Base-by-base conservation (phyloP, 2,888 invertebrate species). In the Andricus curvator region DNA sequence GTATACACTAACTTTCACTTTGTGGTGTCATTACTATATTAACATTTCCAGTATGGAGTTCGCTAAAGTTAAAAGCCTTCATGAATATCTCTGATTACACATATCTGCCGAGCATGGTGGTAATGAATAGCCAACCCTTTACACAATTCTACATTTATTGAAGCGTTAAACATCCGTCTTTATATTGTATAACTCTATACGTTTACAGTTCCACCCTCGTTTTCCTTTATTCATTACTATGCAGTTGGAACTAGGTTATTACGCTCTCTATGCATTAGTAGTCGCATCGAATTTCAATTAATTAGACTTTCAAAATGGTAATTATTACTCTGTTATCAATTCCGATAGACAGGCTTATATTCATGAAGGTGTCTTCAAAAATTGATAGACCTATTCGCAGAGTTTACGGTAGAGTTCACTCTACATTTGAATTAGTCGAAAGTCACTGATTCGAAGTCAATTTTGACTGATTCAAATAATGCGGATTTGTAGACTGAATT, bases 61-160 rank as follows among this genome's bases (percentile, higher is more conserved):
- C 74, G 56, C 29, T 25, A 20, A 56, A 74, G 74, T 74, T 56
- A 74, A 74, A 56, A 74, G 74, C 74, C 74, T 74, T 74, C 74
- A 74, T 62, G 62, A 62, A 62, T 62, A 62, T 62, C 62, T 62
- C 62, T 62, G 62, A 62, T 62, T 62, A 62, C 22, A 62, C 62
- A n/a, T 74, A 56, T 74, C 74, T 56, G 74, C 33, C 56, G n/a
- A 15, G 62, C 15, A 62, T 25, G 11, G 56, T 56, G 56, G 20
- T 74, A 74, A 74, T 74, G 33, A 56, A 74, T 74, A 56, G 29
- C 70, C 70, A 33, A 56, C 74, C 74, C 74, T 74, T 74, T 74
- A 74, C n/a, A 37, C 33, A 74, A 74, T 48, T 74, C 20, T 74
- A 74, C 70, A 56, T 51, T 74, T 74, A 74, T 51, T 74, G 70